phyloP scores from a whole-genome alignment of 2,888 invertebrate genomes.

The Geotrupes spiniger region DNA sequence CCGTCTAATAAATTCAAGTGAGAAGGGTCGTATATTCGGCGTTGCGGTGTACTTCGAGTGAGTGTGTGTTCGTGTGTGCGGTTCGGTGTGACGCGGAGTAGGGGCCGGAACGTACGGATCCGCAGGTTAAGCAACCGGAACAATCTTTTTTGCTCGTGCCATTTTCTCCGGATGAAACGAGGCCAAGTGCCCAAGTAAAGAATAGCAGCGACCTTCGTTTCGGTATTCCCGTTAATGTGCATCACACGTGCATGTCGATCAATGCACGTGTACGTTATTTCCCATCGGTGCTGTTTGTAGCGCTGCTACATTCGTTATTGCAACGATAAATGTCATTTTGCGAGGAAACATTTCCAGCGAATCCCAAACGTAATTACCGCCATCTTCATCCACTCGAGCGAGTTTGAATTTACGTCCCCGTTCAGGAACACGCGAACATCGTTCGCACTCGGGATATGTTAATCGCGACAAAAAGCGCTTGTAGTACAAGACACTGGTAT shows the following conservation, averaged over 20 bases:
- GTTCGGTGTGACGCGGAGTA: not conserved
- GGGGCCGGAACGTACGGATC: conserved; percentile 27
- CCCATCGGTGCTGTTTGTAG: no score
- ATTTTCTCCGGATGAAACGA: conserved; percentile 37
- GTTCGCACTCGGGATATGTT: conserved; percentile 33
- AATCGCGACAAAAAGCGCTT: conserved; percentile 38
- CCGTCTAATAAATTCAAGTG: conserved; percentile 35
- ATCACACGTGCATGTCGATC: no score
- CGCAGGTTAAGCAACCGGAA: conserved; percentile 40
- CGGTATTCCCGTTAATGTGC: no score
- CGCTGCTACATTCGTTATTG: no score
- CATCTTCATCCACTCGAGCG: no score
- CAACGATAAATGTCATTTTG: no score
- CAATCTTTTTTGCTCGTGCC: conserved; percentile 42
- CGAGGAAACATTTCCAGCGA: no score
- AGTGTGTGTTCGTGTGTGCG: no score
- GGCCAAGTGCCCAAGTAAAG: no score
- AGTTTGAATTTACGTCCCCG: conserved; percentile 25
- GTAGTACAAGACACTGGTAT: conserved; percentile 36
- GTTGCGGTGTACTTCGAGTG: not conserved
- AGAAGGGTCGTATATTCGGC: conserved; percentile 30
- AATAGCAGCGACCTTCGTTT: no score
- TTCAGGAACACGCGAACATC: conserved; percentile 27
- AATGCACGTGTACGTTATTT: no score
- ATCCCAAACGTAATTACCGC: no score